Percentiles rank a stretch among this genome's conserved stretches.
Evolutionary conservation across 1,140 invertebrate genomes (phyloP).

Genomic region (Platyura marginata): DNA sequence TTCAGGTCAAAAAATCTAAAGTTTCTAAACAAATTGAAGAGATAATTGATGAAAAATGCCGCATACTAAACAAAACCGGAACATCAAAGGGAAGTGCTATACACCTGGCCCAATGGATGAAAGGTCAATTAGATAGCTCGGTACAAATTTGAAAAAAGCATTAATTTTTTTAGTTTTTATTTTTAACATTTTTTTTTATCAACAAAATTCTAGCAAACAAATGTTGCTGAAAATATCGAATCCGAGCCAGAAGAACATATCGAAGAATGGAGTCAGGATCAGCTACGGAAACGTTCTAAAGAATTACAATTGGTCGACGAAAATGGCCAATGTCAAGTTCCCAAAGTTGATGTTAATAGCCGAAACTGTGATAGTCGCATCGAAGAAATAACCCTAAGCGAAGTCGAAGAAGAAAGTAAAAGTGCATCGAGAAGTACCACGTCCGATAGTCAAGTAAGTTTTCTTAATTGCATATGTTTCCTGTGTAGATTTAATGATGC

Average conservation of each 20-base stretch:
- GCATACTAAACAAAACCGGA: constrained; percentile 33
- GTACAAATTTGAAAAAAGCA: background rate
- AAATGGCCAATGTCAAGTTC: constrained; percentile 20
- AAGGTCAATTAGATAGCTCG: constrained; percentile 28
- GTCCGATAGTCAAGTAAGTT: constrained; percentile 45
- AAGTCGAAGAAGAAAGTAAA: constrained; percentile 30
- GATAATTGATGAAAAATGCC: constrained; percentile 37
- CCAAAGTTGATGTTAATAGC: constrained; percentile 20
- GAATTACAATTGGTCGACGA: constrained; percentile 34
- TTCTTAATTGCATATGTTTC: background rate
- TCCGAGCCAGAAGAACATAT: constrained; percentile 30
- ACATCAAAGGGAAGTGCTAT: constrained; percentile 34
- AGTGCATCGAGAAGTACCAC: constrained; percentile 50
- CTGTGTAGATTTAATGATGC: background rate
- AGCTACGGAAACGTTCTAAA: constrained; percentile 40
- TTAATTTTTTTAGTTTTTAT: no score
- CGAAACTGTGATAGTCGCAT: constrained; percentile 16
- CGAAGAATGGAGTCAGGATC: constrained; percentile 52
- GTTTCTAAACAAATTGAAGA: constrained; percentile 28
- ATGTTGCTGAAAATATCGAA: constrained; percentile 14
- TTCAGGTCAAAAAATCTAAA: constrained; percentile 4
- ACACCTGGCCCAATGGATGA: constrained; percentile 52
- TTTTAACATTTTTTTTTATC: no score
- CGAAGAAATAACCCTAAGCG: constrained; percentile 24
- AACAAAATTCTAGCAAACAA: background rate